Conservation (phyloP, 2,113 vertebrate genomes). For the Phaethon lepturus region DNA sequence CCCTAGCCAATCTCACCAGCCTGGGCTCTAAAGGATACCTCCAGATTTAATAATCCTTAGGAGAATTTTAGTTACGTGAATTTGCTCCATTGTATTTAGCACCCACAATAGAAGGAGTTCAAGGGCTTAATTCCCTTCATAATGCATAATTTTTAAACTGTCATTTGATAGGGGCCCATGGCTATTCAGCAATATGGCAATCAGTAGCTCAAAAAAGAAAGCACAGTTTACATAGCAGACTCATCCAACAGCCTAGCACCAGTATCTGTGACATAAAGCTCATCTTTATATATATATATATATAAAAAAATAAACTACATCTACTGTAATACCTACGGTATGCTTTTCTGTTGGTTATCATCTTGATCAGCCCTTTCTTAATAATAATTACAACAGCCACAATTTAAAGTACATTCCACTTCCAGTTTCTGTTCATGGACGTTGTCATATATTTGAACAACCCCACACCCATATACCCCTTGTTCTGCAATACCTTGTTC, state of each 20-base stretch:
- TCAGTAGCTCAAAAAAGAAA: background rate
- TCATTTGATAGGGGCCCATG: background rate
- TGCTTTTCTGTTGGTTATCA: background rate
- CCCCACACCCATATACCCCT: background rate
- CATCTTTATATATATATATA: too few relatives aligned
- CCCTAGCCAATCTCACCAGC: background rate
- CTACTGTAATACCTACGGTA: background rate
- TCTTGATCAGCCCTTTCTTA: background rate
- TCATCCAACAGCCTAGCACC: background rate
- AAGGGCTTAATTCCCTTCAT: background rate
- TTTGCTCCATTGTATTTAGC: background rate
- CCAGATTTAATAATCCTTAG: background rate
- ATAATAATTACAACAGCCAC: background rate
- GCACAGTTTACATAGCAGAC: background rate
- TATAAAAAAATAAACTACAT: too few relatives aligned
- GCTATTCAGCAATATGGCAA: background rate
- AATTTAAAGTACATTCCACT: background rate
- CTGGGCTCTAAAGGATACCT: background rate
- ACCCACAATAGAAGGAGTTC: background rate
- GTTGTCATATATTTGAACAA: background rate
- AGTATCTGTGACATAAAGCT: background rate
- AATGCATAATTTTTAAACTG: background rate
- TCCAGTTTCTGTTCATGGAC: background rate
- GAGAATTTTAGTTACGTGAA: background rate
- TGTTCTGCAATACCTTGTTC: background rate